A percentile compares a stretch with the other conserved stretches of the same genome.
These are phyloP conservation scores for Tetragonula clypearis DNA, from an alignment of 1,140 invertebrate species.

Conservation along the genomic window DNA sequence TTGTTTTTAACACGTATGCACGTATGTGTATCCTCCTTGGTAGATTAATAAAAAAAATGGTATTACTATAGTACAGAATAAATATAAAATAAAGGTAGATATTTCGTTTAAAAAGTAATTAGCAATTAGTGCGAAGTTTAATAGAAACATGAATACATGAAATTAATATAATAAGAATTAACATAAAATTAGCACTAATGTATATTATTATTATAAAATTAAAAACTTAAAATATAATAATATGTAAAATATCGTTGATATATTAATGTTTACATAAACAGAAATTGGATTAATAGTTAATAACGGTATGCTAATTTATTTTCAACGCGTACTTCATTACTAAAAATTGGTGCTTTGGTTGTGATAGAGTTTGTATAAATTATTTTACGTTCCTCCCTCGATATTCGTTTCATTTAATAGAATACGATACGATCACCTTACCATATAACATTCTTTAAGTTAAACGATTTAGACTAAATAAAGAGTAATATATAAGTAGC, in stretches of 20 bases:
- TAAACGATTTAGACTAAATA: conserved; percentile 52
- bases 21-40: too few relatives aligned
- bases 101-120: neutral
- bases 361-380: conserved; percentile 1
- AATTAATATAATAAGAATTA: neutral
- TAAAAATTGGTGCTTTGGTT: conserved; percentile 42
- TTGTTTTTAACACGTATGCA: neutral
- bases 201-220: neutral
- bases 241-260: neutral
- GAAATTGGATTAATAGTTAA: neutral
- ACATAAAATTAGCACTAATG: neutral
- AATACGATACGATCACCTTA: conserved; percentile 37
- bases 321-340: neutral
- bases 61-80: conserved; percentile 5
- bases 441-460: conserved; percentile 36
- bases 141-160: neutral
- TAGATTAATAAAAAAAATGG: neutral
- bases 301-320: neutral
- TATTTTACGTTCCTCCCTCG: neutral
- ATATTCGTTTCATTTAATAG: neutral
- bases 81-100: conserved; percentile 7
- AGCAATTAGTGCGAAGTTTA: neutral
- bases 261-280: neutral
- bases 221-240: neutral
- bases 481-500: conserved; percentile 33